A percentile compares a stretch with the other conserved stretches of the same genome.
Conservation (phyloP, 2,113 vertebrate genomes). For the Cyanoliseus patagonus region DNA sequence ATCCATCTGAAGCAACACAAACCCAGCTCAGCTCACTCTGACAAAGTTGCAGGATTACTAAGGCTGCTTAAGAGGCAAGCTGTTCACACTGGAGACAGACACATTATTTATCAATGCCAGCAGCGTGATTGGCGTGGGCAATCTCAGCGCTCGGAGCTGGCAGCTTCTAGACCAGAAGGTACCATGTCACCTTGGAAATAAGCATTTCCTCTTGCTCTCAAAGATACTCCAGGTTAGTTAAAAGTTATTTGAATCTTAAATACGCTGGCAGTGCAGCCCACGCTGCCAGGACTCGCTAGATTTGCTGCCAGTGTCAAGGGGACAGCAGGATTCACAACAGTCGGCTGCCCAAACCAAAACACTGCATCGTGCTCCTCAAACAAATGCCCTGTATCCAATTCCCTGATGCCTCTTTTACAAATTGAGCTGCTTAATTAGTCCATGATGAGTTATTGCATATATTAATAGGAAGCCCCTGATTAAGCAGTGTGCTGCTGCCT, state of each 20-base stretch:
- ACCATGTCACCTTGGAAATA: not conserved
- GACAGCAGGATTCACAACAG: not conserved
- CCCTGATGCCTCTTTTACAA: not conserved
- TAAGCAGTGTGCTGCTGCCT: not conserved
- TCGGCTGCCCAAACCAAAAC: not conserved
- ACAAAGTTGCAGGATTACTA: not conserved
- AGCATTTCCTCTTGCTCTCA: not conserved
- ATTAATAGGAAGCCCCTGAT: not conserved
- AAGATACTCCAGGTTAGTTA: not conserved
- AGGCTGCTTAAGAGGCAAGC: not conserved
- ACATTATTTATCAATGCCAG: rapidly evolving
- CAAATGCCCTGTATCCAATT: not conserved
- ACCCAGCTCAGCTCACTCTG: not conserved
- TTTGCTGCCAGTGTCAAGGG: not conserved
- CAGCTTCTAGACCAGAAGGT: not conserved
- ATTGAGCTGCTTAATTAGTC: slow-evolving; percentile 16
- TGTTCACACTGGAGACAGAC: not conserved
- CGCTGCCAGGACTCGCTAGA: not conserved
- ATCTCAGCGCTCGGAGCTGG: rapidly evolving
- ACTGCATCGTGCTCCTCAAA: not conserved
- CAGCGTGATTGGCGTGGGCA: rapidly evolving
- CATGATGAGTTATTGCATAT: not conserved
- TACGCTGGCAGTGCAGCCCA: not conserved
- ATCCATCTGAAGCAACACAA: not conserved
- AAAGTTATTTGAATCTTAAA: not conserved